phyloP scores from a whole-genome alignment of 2,113 vertebrate species.

The Apteryx owenii region DNA sequence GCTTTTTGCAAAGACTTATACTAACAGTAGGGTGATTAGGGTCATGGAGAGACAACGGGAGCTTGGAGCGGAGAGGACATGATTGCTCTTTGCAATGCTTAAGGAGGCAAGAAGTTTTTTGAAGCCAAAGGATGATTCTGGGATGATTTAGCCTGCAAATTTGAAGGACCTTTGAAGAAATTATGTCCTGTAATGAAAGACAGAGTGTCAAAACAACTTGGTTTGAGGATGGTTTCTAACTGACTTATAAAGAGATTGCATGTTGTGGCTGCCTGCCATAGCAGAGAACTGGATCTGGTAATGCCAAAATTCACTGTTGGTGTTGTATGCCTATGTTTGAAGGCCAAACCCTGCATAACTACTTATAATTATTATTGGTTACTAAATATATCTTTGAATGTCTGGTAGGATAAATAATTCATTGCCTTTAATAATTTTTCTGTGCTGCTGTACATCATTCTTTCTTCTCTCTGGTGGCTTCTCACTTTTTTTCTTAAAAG shows the following conservation, averaged over 20 bases:
- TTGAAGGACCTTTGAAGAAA: conserved; percentile 23
- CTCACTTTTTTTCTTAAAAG: background rate
- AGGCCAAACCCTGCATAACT: background rate
- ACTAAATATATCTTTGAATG: conserved; percentile 5
- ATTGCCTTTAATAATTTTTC: background rate
- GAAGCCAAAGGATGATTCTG: background rate
- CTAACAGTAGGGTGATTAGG: background rate
- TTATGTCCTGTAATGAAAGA: conserved; percentile 21
- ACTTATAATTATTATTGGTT: conserved; percentile 21
- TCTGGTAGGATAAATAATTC: conserved; percentile 6
- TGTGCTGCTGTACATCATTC: conserved; percentile 4
- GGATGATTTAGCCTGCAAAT: conserved; percentile 12
- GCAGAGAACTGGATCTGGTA: conserved; percentile 26
- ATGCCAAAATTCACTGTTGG: background rate
- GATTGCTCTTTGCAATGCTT: fast-evolving
- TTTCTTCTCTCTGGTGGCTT: background rate
- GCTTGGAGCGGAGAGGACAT: background rate
- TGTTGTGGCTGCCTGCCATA: conserved; percentile 17
- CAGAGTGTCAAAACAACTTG: conserved; percentile 1
- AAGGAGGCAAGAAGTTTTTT: background rate
- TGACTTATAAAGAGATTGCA: background rate
- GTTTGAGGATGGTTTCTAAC: conserved; percentile 32
- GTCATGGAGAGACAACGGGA: background rate
- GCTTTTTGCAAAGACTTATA: background rate
- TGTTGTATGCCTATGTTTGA: background rate